phyloP scores from a whole-genome alignment of 2,888 invertebrate genomes.

The Leptopilina syphax region DNA sequence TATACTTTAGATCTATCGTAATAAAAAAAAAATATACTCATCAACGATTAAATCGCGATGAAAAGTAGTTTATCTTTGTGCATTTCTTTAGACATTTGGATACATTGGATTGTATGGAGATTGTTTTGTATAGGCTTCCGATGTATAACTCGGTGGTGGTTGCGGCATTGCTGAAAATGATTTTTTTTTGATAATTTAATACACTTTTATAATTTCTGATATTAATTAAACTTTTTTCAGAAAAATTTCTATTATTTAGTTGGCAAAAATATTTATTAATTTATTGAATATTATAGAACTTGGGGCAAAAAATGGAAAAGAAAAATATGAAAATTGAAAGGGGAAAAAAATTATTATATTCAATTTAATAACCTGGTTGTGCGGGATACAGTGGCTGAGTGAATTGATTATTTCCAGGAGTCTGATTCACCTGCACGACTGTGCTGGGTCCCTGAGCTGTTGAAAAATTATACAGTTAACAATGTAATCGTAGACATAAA shows the following conservation, averaged over 20 bases:
- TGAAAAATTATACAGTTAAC: not conserved
- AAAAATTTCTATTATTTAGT: not conserved
- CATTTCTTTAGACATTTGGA: conserved; percentile 13
- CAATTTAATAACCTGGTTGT: not conserved
- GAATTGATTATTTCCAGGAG: not conserved
- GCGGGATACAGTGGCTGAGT: conserved; percentile 1
- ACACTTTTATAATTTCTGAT: not conserved
- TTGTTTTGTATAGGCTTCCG: conserved; percentile 20
- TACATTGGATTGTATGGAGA: conserved; percentile 35
- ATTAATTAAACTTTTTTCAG: not conserved
- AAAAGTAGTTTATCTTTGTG: not conserved
- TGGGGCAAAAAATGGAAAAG: too few species aligned
- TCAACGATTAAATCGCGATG: not conserved
- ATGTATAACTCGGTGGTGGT: conserved; percentile 23
- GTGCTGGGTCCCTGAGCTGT: conserved; percentile 8
- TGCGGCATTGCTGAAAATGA: conserved; percentile 13
- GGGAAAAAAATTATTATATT: not conserved
- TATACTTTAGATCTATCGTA: not conserved
- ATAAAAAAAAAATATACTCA: not conserved
- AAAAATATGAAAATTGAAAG: too few species aligned
- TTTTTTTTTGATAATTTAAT: not conserved
- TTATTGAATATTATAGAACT: too few species aligned
- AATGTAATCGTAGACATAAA: not conserved
- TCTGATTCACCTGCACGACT: conserved; percentile 16
- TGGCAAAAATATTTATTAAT: too few species aligned